Percentiles rank a stretch among this genome's conserved stretches.
These are phyloP conservation scores for Agrilus biguttatus DNA, from an alignment of 2,888 invertebrate genomes.

Conservation along the genomic window DNA sequence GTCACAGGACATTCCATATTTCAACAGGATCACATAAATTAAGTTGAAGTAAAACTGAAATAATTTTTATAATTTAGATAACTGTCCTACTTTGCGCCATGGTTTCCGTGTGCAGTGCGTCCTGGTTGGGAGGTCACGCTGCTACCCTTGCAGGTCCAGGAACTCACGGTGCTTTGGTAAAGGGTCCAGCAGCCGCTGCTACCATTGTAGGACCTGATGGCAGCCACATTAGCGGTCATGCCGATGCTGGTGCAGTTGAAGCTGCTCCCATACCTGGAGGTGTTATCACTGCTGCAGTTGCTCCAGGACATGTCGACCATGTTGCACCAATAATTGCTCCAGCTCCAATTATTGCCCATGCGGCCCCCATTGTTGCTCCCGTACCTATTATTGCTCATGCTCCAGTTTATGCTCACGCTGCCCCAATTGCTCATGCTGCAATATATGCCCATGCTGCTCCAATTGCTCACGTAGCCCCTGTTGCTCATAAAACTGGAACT, in stretches of 20 bases:
- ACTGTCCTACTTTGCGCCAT: constrained; percentile 3
- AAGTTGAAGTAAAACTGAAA: too few relatives aligned
- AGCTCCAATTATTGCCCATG: constrained; percentile 3
- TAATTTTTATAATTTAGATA: too few relatives aligned
- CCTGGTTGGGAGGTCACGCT: constrained; percentile 5
- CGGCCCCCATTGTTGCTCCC: constrained; percentile 6
- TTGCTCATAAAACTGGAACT: constrained; percentile 2
- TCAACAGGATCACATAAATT: too few relatives aligned
- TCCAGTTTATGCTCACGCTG: constrained; percentile 5
- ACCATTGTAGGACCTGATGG: constrained; percentile 20
- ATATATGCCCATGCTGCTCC: constrained; percentile 5
- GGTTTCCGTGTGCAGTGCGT: constrained; percentile 4
- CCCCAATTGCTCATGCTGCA: constrained; percentile 1
- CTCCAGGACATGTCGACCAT: constrained; percentile 11
- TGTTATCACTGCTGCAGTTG: constrained; percentile 13
- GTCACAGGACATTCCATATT: too few relatives aligned
- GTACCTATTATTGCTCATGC: constrained; percentile 2
- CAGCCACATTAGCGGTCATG: constrained; percentile 29
- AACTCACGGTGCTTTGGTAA: constrained; percentile 9
- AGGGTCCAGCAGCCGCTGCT: constrained; percentile 12
- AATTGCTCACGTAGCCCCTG: background rate
- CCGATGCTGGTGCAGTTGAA: constrained; percentile 18
- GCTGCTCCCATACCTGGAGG: constrained; percentile 14
- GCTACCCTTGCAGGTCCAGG: constrained; percentile 12
- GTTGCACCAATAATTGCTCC: constrained; percentile 7